Evolutionary conservation across 2,888 invertebrate genomes (phyloP).

Genomic region (Sericinus montela): DNA sequence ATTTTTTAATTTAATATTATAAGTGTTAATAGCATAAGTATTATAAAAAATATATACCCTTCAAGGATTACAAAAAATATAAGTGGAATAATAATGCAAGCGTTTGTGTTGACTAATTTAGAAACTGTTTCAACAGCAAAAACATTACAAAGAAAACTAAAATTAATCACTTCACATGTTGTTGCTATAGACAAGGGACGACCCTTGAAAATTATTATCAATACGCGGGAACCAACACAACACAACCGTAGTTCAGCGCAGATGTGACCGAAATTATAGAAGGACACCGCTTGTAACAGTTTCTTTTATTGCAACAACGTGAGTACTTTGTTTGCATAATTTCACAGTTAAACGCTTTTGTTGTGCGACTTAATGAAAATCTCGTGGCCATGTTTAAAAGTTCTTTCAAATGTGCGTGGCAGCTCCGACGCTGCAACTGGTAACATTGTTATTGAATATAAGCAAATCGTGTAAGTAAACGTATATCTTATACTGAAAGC

Average conservation of each 20-base stretch:
- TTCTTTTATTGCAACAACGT: slow-evolving; percentile 28
- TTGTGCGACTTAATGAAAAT: background rate
- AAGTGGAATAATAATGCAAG: no score
- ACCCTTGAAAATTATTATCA: slow-evolving; percentile 29
- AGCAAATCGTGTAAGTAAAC: no score
- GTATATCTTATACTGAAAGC: no score
- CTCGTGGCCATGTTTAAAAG: background rate
- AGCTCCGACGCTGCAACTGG: no score
- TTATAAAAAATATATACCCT: no score
- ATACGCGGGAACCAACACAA: slow-evolving; percentile 29
- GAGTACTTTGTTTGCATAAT: slow-evolving; percentile 14
- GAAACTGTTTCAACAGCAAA: background rate
- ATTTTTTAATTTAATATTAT: no score
- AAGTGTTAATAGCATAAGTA: no score
- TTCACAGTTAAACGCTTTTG: background rate
- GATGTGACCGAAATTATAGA: slow-evolving; percentile 32
- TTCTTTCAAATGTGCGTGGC: no score
- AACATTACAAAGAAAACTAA: background rate
- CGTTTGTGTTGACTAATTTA: no score
- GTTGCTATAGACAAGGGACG: slow-evolving; percentile 6
- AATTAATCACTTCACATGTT: slow-evolving; percentile 2
- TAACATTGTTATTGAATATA: no score
- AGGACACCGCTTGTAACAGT: slow-evolving; percentile 27
- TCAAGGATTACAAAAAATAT: no score
- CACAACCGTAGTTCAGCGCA: slow-evolving; percentile 26